Conservation (phyloP, 2,113 vertebrate genomes). For the Boulengeromyrus knoepffleri region DNA sequence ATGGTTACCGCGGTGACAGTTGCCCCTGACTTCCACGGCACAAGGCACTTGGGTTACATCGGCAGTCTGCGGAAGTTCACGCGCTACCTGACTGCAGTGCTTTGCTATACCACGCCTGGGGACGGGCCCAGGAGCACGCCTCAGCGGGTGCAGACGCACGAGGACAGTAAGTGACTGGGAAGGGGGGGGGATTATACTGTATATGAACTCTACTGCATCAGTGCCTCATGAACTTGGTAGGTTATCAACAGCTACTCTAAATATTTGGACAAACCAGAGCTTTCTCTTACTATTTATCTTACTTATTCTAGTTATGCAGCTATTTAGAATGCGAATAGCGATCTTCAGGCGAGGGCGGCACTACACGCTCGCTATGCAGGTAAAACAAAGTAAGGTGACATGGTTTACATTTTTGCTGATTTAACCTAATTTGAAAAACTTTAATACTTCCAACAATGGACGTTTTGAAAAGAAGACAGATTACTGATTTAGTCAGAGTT, state of each 20-base stretch:
- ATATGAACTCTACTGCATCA: not conserved
- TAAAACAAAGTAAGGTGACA: too few species aligned
- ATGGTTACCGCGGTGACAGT: constrained; percentile 54
- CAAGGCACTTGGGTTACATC: constrained; percentile 58
- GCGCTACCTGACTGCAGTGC: constrained; percentile 52
- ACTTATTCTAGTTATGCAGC: too few species aligned
- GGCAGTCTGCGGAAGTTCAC: constrained; percentile 66
- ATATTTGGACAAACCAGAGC: not conserved
- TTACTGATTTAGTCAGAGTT: too few species aligned
- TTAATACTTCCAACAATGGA: too few species aligned
- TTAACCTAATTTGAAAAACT: too few species aligned
- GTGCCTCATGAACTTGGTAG: not conserved
- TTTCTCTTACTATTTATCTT: not conserved
- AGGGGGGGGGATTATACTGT: not conserved
- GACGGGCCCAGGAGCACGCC: constrained; percentile 62
- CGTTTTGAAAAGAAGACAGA: too few species aligned
- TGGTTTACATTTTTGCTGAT: too few species aligned
- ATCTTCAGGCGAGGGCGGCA: too few species aligned
- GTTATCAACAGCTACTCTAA: not conserved
- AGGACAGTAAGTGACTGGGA: constrained; percentile 64
- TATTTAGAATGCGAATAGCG: too few species aligned
- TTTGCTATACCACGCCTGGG: constrained; percentile 71
- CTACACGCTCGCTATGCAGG: too few species aligned
- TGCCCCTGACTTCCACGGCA: constrained; percentile 63
- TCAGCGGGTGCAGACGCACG: constrained; percentile 58